A percentile compares a stretch with the other conserved stretches of the same genome.
These are phyloP conservation scores for Pedionomus torquatus DNA, from an alignment of 2,113 vertebrate genomes.

Conservation along the genomic window DNA sequence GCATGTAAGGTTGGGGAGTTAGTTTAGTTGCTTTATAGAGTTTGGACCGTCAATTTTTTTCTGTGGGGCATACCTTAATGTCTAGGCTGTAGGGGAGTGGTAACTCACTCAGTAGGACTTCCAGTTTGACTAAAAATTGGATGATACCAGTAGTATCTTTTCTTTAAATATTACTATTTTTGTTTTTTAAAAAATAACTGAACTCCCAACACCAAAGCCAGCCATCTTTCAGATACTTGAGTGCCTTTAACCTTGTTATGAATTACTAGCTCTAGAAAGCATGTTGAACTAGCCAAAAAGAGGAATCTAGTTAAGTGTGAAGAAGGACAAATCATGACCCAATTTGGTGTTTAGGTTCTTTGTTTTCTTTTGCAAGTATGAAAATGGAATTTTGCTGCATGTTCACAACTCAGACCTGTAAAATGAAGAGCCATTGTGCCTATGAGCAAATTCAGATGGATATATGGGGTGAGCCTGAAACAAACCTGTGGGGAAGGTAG, in stretches of 20 bases:
- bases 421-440: fast-evolving
- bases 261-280: background rate
- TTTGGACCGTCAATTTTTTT: background rate
- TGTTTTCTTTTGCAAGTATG: background rate
- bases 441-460: background rate
- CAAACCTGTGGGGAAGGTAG: background rate
- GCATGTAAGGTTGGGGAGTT: background rate
- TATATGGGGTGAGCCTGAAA: background rate
- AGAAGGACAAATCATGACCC: background rate
- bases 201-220: background rate
- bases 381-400: background rate
- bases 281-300: background rate
- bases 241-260: background rate
- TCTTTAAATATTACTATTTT: background rate
- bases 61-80: background rate
- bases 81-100: background rate
- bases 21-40: background rate
- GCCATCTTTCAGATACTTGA: background rate
- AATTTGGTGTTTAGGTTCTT: background rate
- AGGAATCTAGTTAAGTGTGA: background rate
- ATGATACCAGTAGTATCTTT: background rate
- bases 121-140: background rate
- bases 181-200: background rate
- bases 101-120: background rate
- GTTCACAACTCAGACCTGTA: background rate